These are phyloP conservation scores for Rhineura floridana DNA, from an alignment of 2,113 vertebrate species.

Conservation along the genomic window DNA sequence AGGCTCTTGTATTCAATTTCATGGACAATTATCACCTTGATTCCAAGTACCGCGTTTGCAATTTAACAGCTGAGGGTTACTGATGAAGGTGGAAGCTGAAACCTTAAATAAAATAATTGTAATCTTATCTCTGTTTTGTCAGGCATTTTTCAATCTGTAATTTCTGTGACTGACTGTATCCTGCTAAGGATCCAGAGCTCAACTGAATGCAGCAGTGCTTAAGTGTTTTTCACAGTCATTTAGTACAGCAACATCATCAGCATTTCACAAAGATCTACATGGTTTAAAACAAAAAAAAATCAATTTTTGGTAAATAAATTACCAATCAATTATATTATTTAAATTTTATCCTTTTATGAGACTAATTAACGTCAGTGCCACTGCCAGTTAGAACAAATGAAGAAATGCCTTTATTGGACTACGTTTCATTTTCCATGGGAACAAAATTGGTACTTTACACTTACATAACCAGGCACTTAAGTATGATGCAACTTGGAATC, in stretches of 20 bases:
- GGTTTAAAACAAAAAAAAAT: not conserved
- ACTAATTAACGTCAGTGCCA: not conserved
- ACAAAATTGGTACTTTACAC: not conserved
- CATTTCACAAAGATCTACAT: not conserved
- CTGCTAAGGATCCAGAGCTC: not conserved
- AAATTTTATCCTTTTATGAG: not conserved
- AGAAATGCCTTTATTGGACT: not conserved
- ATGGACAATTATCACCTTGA: not conserved
- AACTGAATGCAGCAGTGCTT: not conserved
- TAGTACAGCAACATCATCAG: not conserved
- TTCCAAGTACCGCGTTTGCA: not conserved
- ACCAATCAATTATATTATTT: not conserved
- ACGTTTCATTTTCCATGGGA: not conserved
- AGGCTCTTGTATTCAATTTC: not conserved
- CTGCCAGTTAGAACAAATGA: not conserved
- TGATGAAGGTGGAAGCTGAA: not conserved
- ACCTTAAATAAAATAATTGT: not conserved
- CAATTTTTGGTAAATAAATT: not conserved
- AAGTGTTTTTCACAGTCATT: not conserved
- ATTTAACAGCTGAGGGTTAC: not conserved
- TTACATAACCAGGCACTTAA: not conserved
- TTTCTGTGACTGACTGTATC: not conserved
- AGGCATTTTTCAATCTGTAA: not conserved
- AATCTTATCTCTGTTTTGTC: constrained; percentile 5
- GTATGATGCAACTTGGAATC: not conserved